phyloP scores from a whole-genome alignment of 2,797 vertebrate genomes.

The Podarcis lilfordi region DNA sequence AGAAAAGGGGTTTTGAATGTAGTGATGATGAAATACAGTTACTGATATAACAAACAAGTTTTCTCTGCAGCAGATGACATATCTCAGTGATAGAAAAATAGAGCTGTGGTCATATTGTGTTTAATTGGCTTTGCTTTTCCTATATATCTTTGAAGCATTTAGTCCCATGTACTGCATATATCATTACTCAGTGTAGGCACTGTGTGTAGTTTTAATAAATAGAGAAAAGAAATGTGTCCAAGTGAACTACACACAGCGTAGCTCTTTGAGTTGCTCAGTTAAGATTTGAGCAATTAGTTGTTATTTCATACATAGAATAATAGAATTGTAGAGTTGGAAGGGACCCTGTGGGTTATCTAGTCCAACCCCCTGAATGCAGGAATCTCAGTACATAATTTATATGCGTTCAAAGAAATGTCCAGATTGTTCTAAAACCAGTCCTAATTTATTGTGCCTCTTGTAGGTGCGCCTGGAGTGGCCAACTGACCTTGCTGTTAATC shows the following conservation, averaged over 20 bases:
- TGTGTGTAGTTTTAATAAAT: constrained; percentile 70
- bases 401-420: constrained; percentile 63
- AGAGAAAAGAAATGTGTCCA: constrained; percentile 43
- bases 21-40: constrained; percentile 38
- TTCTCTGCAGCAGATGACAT: constrained; percentile 55
- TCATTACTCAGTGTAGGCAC: constrained; percentile 62
- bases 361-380: no score
- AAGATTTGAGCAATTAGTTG: constrained; percentile 68
- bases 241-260: constrained; percentile 59
- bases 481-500: constrained; percentile 97
- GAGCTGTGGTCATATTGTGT: constrained; percentile 67
- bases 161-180: constrained; percentile 60
- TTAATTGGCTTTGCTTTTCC: constrained; percentile 70
- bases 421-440: constrained; percentile 68
- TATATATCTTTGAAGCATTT: constrained; percentile 67
- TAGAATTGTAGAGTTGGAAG: no score
- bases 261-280: constrained; percentile 65
- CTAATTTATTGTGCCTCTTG: constrained; percentile 59
- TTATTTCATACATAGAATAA: constrained; percentile 54
- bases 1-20: neutral
- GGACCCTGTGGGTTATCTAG: no score
- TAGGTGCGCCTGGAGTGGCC: constrained; percentile 99
- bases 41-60: constrained; percentile 48
- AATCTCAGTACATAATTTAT: constrained; percentile 41
- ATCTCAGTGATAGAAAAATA: constrained; percentile 54